Evolutionary conservation across 1,140 invertebrate genomes (phyloP), one percentile per base, ranked within the genome.

Genomic region (Thalassaphorura encarpata): DNA sequence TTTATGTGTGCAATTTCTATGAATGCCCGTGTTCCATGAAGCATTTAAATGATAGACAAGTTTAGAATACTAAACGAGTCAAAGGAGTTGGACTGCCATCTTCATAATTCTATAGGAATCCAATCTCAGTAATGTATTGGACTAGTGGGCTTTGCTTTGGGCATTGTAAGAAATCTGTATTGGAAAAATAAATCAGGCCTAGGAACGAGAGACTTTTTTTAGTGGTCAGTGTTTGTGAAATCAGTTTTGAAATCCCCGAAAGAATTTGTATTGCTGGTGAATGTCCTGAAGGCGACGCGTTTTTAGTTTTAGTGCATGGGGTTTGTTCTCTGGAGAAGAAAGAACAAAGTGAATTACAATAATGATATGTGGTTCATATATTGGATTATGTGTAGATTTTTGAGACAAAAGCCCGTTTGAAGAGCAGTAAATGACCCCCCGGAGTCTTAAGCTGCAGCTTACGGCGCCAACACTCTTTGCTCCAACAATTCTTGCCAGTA

Each of bases 381-480:
- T 57, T 60, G 55, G 46, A 60, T 60, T 63, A 63, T 55, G 53
- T 63, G 58, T 45, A 42, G 45, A 63, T 63, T 63, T 59, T 64
- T 61, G 59, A 64, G 63, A 64, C 63, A 61, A 61, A 61, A 61
- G 63, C 55, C 57, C 50, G 52, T 65, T 64, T 51, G 48, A 31
- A 60, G 58, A 61, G 59, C 58, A 60, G 52, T 62, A 65, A 65
- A 62, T 65, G 63, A 62, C 60, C 58, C 60, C 63, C 63, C 45
- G 54, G 33, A 36, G 63, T n/a, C n/a, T 36, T 56, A 62, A 54
- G 50, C 60, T 57, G 60, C 63, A 65, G 60, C 63, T 62, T 41
- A 52, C 60, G 63, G 60, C 63, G 60, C 63, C 63, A 65, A 59
- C 51, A 40, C 53, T 55, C 53, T 56, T 55, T 51, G 61, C 58